Percentiles rank a stretch among this genome's conserved stretches.
Conservation (phyloP, 2,797 vertebrate species). For the Pitangus sulphuratus region DNA sequence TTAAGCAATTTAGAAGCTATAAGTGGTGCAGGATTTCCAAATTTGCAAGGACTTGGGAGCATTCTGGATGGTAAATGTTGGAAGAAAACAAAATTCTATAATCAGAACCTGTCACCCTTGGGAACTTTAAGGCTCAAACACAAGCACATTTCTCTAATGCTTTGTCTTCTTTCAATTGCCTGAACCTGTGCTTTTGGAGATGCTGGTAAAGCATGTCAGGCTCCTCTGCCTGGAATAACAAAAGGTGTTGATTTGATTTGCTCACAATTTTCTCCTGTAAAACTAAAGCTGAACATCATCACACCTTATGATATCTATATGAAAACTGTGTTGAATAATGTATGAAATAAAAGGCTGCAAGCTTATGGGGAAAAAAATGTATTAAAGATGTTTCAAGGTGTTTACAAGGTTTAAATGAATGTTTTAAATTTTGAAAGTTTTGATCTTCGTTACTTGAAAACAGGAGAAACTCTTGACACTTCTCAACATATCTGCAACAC, state of each 20-base stretch:
- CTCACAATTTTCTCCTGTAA: neutral
- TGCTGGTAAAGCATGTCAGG: neutral
- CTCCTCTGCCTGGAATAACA: neutral
- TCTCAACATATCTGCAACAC: neutral
- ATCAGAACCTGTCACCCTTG: neutral
- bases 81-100: neutral
- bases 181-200: neutral
- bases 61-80: neutral
- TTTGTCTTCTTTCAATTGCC: neutral
- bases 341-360: neutral
- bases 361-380: neutral
- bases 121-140: neutral
- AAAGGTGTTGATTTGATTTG: neutral
- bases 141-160: neutral
- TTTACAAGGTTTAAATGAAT: neutral
- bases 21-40: neutral
- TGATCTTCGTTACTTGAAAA: neutral
- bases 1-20: neutral
- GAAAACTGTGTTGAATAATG: rapidly evolving
- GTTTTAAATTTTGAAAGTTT: neutral
- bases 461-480: neutral
- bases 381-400: neutral
- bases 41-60: neutral
- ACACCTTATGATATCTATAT: neutral
- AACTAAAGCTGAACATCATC: neutral